These are phyloP conservation scores for Pituophis catenifer DNA, from an alignment of 2,113 vertebrate species.

Conservation along the genomic window DNA sequence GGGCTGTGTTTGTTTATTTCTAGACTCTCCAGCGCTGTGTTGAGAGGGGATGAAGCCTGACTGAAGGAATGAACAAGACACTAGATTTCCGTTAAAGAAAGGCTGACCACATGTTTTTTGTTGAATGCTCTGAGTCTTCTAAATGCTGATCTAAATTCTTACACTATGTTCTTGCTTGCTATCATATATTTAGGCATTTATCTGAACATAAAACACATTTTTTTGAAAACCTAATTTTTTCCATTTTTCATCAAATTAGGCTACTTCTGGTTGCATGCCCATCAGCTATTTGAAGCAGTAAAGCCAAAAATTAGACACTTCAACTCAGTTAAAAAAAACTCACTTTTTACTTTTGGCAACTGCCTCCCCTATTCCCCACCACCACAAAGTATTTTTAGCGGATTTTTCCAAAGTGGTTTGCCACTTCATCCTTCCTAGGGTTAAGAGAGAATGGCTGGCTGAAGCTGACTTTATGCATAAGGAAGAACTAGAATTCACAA, in stretches of 20 bases:
- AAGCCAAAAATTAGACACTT: background rate
- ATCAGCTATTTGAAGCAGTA: background rate
- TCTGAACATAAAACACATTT: background rate
- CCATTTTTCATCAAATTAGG: background rate
- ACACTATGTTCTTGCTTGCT: background rate
- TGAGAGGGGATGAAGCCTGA: background rate
- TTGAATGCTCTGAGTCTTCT: background rate
- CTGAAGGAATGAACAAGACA: background rate
- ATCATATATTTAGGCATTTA: background rate
- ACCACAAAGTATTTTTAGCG: background rate
- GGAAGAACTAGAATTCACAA: background rate
- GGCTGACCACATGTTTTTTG: background rate
- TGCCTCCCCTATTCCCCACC: background rate
- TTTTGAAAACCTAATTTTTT: background rate
- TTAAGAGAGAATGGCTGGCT: background rate
- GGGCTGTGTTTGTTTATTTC: slow-evolving; percentile 3
- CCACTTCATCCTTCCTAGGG: background rate
- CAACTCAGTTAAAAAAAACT: background rate
- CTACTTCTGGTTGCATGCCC: background rate
- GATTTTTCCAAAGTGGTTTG: background rate
- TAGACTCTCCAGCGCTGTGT: background rate
- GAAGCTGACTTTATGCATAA: background rate
- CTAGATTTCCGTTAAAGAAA: background rate
- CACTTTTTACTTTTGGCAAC: background rate
- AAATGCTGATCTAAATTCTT: background rate